Percentiles rank a stretch among this genome's conserved stretches.
phyloP scores from a whole-genome alignment of 1,140 invertebrate species.

The Drosophila truncata region DNA sequence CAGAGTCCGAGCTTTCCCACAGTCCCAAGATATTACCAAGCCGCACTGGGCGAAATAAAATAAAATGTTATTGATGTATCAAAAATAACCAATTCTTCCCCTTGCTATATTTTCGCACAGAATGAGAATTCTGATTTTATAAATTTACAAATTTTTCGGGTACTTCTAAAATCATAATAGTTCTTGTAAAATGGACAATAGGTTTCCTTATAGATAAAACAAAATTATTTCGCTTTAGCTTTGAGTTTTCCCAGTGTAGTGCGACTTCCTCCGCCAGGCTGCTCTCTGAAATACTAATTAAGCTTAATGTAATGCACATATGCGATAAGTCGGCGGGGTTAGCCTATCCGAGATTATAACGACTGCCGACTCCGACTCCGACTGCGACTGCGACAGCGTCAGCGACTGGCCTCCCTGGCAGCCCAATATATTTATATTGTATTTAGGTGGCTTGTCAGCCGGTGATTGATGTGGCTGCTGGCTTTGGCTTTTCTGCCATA shows the following conservation, averaged over 20 bases:
- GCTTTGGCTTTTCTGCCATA: constrained; percentile 63
- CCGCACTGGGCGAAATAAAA: constrained; percentile 5
- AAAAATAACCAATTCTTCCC: too few relatives aligned
- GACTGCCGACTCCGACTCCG: constrained; percentile 27
- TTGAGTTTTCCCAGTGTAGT: constrained; percentile 6
- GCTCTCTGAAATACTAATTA: constrained; percentile 74
- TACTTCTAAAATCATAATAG: neutral
- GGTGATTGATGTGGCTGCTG: constrained; percentile 71
- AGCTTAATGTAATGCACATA: constrained; percentile 82
- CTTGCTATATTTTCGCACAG: too few relatives aligned
- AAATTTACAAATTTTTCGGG: too few relatives aligned
- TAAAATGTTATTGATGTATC: neutral
- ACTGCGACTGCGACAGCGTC: constrained; percentile 16
- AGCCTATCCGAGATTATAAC: constrained; percentile 55
- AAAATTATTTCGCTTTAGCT: too few relatives aligned
- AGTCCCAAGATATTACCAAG: constrained; percentile 22
- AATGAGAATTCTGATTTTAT: neutral
- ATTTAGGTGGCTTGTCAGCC: constrained; percentile 78
- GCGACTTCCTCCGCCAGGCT: constrained; percentile 31
- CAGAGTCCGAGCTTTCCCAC: constrained; percentile 69
- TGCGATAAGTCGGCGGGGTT: constrained; percentile 57
- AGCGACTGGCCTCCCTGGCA: constrained; percentile 25
- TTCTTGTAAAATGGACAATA: neutral
- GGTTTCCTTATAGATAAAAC: neutral
- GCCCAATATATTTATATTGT: constrained; percentile 66